Evolutionary conservation across 2,888 invertebrate genomes (phyloP).

Genomic region (Nephrotoma appendiculata): DNA sequence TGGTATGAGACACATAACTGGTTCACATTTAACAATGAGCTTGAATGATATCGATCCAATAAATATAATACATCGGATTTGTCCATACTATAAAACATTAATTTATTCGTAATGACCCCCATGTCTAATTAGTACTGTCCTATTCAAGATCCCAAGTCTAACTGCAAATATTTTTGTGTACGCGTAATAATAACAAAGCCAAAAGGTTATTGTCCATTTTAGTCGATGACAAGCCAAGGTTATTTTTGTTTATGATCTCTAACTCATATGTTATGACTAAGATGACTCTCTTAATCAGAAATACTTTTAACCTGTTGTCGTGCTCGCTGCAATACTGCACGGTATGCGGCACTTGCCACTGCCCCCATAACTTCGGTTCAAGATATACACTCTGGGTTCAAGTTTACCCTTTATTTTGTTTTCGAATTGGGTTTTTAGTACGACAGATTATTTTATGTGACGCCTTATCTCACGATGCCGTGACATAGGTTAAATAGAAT

Average conservation of each 20-base stretch:
- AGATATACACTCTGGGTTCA: neutral
- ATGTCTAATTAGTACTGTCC: too few relatives aligned
- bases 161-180: neutral
- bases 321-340: neutral
- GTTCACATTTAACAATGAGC: too few relatives aligned
- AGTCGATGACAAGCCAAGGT: neutral
- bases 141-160: neutral
- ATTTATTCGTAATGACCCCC: too few relatives aligned
- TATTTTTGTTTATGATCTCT: neutral
- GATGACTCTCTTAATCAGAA: neutral
- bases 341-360: neutral
- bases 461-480: neutral
- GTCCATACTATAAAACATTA: too few relatives aligned
- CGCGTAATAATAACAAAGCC: neutral
- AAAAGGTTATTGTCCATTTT: neutral
- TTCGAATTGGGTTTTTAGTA: neutral
- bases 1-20: too few relatives aligned
- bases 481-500: neutral
- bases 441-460: neutral
- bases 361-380: neutral
- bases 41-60: too few relatives aligned
- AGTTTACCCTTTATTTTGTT: neutral
- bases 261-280: neutral
- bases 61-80: too few relatives aligned
- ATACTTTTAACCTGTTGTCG: neutral